Evolutionary conservation across 2,113 vertebrate species (phyloP), one percentile per base, ranked within the genome.

Genomic region (Aplodontia rufa): DNA sequence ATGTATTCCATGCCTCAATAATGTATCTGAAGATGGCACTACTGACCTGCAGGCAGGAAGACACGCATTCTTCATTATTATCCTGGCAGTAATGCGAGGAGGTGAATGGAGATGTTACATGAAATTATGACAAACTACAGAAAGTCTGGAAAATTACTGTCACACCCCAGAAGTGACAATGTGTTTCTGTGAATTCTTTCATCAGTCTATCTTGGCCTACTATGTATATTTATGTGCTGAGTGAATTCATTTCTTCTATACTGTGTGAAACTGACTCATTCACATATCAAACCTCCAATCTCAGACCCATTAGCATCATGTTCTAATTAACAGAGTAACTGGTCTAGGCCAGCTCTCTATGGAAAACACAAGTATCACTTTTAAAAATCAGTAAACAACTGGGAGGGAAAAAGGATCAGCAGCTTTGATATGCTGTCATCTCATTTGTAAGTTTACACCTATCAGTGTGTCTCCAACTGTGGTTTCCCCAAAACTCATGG

Each of bases 61-160:
- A 96, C 62, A 79, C 53, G 11, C 9, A 45, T 45, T 91, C 76
- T 90, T 51, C 62, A 78, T 79, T 40, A 94, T 82, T 51, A 75
- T 82, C 66, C 76, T 83, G 75, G 47, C 14, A 66, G 84, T 49
- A 68, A 90, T 37, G 13, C 87, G 53, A 90, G 75, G 64, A 90
- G 42, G 76, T 78, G 37, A 96, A 64, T 30, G 20, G 47, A 51
- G 49, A 53, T 72, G 8, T 4, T 58, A 40, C 40, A n/a, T 66
- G 76, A 64, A 94, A 95, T 72, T 64, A 90, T 28, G 88, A 78
- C 78, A 66, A 85, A 62, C 79, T 81, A 90, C 47, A 75, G n/a
- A 85, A 51, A 89, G 35, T n/a, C 87, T 92, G 72, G 47, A 78
- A 96, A 92, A 93, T 62, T 91, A 69, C n/a, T 69, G 16, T 68